phyloP scores from a whole-genome alignment of 2,113 vertebrate genomes.

The Gracilinanus agilis region DNA sequence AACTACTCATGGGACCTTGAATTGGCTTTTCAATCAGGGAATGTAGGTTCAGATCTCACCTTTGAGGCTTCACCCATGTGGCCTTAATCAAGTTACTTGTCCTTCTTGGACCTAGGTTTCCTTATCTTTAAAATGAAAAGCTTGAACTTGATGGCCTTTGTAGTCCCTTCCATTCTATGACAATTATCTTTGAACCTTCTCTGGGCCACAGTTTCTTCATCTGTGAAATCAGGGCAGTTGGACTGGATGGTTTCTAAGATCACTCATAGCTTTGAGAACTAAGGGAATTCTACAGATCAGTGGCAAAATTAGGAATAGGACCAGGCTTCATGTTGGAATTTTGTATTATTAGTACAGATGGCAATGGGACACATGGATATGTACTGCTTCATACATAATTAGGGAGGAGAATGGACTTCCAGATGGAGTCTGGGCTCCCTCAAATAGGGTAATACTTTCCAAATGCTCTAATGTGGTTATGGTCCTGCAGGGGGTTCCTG shows the following conservation, averaged over 20 bases:
- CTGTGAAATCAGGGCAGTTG: neutral
- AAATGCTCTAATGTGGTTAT: neutral
- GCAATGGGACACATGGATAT: neutral
- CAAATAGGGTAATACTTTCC: neutral
- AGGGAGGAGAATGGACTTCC: neutral
- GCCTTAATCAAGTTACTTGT: neutral
- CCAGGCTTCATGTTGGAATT: neutral
- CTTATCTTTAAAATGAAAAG: neutral
- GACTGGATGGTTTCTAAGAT: neutral
- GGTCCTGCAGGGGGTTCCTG: neutral
- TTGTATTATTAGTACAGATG: neutral
- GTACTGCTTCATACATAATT: neutral
- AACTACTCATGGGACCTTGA: neutral
- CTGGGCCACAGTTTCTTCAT: neutral
- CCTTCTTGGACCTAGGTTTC: neutral
- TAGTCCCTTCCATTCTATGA: neutral
- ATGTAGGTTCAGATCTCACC: neutral
- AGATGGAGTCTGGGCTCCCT: neutral
- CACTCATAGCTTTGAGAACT: neutral
- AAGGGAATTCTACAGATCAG: neutral
- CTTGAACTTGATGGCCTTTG: neutral
- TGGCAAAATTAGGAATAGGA: neutral
- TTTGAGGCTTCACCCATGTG: neutral
- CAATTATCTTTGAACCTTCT: neutral
- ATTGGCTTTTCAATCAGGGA: neutral